Conservation (phyloP, 2,888 invertebrate genomes). For the Latrodectus elegans region DNA sequence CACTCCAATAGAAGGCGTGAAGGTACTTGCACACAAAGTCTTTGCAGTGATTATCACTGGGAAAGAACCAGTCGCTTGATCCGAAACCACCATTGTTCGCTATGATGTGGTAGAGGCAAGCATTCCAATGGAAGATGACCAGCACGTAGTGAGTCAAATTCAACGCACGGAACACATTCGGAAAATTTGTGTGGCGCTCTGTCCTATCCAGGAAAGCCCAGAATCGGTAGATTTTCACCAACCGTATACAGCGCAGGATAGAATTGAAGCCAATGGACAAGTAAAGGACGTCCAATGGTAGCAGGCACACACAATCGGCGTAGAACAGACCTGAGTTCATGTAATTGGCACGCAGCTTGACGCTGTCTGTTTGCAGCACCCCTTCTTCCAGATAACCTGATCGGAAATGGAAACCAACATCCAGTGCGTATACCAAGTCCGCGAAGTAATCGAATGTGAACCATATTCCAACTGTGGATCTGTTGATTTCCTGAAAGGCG, state of each 20-base stretch:
- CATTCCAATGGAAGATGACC: constrained; percentile 99
- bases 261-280: constrained; percentile 96
- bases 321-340: constrained; percentile 99
- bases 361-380: constrained; percentile 95
- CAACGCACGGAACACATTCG: constrained; percentile 86
- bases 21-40: constrained; percentile 96
- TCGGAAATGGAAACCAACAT: constrained; percentile 97
- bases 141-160: constrained; percentile 75
- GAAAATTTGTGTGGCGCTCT: constrained; percentile 98
- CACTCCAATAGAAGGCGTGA: constrained; percentile 99
- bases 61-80: constrained; percentile 77
- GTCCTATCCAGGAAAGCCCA: constrained; percentile 99
- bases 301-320: constrained; percentile 97
- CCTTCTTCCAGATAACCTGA: constrained; percentile 98
- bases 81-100: constrained; percentile 96
- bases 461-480: constrained; percentile 92
- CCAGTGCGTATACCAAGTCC: constrained; percentile 95
- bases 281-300: constrained; percentile 98
- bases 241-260: constrained; percentile 93
- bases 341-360: constrained; percentile 95
- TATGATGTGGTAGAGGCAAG: constrained; percentile 97
- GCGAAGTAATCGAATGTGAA: constrained; percentile 97
- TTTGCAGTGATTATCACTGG: constrained; percentile 81
- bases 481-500: constrained; percentile 95
- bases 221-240: constrained; percentile 97